These are phyloP conservation scores for Plectropomus leopardus DNA, from an alignment of 2,113 vertebrate species.

Conservation along the genomic window DNA sequence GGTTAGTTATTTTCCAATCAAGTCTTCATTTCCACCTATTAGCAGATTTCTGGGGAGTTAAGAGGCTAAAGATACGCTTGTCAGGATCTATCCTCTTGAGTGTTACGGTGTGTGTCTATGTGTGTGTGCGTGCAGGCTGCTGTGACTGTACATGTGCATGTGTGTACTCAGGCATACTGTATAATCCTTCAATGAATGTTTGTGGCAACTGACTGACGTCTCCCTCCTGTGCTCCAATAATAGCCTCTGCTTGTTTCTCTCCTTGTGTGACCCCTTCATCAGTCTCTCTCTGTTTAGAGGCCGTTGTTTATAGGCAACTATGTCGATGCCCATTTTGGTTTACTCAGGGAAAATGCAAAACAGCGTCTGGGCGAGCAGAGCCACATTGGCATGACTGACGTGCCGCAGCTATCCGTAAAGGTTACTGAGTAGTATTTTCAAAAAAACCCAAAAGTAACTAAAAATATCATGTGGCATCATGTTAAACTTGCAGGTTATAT, in stretches of 20 bases:
- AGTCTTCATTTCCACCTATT: conserved; percentile 71
- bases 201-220: conserved; percentile 50
- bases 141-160: conserved; percentile 47
- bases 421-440: background rate
- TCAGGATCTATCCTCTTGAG: conserved; percentile 75
- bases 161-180: conserved; percentile 43
- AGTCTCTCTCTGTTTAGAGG: conserved; percentile 19
- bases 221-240: conserved; percentile 42
- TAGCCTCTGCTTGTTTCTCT: conserved; percentile 35
- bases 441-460: background rate
- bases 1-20: conserved; percentile 68
- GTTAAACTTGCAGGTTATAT: background rate
- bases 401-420: background rate
- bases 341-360: background rate
- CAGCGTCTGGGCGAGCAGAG: background rate
- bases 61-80: conserved; percentile 72
- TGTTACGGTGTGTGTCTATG: conserved; percentile 49
- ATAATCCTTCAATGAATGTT: conserved; percentile 58
- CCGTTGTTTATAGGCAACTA: background rate
- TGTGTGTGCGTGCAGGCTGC: conserved; percentile 8
- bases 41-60: conserved; percentile 65
- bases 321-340: background rate
- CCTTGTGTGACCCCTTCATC: conserved; percentile 29
- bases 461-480: background rate
- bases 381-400: background rate